These are phyloP conservation scores for Drosophila repleta DNA, from an alignment of 1,140 invertebrate species.

Conservation along the genomic window DNA sequence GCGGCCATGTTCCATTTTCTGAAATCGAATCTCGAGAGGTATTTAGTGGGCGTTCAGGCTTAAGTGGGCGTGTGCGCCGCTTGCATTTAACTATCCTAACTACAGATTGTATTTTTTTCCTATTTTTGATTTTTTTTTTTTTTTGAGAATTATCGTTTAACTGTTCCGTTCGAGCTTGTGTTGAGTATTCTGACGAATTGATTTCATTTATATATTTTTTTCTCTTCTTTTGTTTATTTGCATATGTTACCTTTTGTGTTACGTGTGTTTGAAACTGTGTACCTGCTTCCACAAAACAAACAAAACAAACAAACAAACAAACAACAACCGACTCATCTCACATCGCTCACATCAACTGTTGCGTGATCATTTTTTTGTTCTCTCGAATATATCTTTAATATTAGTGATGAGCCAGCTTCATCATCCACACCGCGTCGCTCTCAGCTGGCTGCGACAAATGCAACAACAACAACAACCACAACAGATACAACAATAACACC, in stretches of 20 bases:
- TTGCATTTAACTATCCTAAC: conserved; percentile 48
- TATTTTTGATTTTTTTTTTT: conserved; percentile 29
- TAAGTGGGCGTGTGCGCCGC: conserved; percentile 60
- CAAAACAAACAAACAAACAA: conserved; percentile 19
- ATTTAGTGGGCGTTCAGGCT: conserved; percentile 55
- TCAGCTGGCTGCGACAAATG: conserved; percentile 29
- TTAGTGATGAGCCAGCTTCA: conserved; percentile 67
- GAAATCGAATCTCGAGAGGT: conserved; percentile 77
- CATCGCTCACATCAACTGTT: conserved; percentile 44
- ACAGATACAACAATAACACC: conserved; percentile 45
- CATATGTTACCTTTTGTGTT: conserved; percentile 75
- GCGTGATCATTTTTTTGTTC: conserved; percentile 1
- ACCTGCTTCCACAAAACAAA: conserved; percentile 63
- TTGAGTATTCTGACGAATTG: conserved; percentile 41
- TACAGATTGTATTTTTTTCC: conserved; percentile 14
- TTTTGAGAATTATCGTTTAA: conserved; percentile 26
- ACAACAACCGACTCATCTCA: conserved; percentile 45
- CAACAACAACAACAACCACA: conserved; percentile 41
- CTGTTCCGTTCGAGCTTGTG: conserved; percentile 53
- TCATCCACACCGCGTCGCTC: conserved; percentile 69
- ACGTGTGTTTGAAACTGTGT: conserved; percentile 68
- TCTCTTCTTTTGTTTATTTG: conserved; percentile 63
- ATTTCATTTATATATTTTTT: conserved; percentile 55
- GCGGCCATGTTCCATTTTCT: conserved; percentile 78
- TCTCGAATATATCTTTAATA: conserved; percentile 21